Conservation (phyloP, 2,113 vertebrate species). For the Platysternon megacephalum region DNA sequence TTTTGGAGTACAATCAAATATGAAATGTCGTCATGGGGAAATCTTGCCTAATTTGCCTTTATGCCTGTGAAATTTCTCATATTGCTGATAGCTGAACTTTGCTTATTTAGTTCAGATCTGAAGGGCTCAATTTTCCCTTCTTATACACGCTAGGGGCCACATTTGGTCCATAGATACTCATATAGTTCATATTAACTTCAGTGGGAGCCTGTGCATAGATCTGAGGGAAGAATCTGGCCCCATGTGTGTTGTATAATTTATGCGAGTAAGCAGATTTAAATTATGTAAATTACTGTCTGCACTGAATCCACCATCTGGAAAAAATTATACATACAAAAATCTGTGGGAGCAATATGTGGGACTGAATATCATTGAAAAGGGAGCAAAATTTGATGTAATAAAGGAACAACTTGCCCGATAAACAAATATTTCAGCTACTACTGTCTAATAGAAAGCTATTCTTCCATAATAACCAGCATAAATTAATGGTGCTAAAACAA, state of each 20-base stretch:
- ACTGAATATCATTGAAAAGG: background rate
- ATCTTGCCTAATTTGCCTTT: background rate
- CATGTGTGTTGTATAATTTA: slow-evolving; percentile 17
- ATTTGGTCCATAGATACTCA: fast-evolving
- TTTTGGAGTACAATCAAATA: background rate
- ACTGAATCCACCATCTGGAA: slow-evolving; percentile 58
- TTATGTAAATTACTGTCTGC: slow-evolving; percentile 70
- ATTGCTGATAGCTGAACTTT: background rate
- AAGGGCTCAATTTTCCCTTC: background rate
- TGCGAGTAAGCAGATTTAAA: slow-evolving; percentile 60
- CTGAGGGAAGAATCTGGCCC: fast-evolving
- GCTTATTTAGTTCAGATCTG: background rate
- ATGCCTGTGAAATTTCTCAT: background rate
- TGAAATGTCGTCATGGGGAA: background rate
- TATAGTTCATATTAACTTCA: background rate
- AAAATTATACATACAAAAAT: slow-evolving; percentile 53
- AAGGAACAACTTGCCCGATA: background rate
- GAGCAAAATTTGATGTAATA: background rate
- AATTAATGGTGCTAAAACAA: background rate
- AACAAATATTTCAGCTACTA: background rate
- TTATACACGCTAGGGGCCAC: background rate
- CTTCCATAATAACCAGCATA: background rate
- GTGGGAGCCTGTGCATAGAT: background rate
- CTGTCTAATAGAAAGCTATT: background rate
- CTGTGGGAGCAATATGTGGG: background rate